A percentile compares a stretch with the other conserved stretches of the same genome.
Conservation (phyloP, 2,888 invertebrate species). For the Eueremaeus valkanovi region DNA sequence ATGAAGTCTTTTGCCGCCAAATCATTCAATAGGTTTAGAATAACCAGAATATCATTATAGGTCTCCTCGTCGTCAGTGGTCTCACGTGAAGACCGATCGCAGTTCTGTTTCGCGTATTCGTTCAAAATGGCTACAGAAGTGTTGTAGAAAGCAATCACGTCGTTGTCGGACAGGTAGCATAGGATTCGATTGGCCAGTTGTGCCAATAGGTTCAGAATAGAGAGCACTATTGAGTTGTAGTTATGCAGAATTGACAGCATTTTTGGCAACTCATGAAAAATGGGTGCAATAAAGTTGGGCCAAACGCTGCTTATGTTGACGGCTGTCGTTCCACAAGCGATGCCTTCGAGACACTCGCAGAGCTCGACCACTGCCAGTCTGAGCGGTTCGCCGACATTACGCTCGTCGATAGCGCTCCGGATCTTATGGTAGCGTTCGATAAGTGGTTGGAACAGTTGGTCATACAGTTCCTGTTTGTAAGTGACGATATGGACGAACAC, state of each 20-base stretch:
- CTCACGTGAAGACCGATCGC: slow-evolving; percentile 49
- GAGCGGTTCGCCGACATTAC: slow-evolving; percentile 16
- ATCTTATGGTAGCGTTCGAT: slow-evolving; percentile 31
- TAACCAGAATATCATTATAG: slow-evolving; percentile 68
- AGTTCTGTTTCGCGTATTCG: slow-evolving; percentile 59
- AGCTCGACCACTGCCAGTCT: slow-evolving; percentile 36
- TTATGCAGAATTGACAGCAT: slow-evolving; percentile 70
- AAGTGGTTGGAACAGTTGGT: slow-evolving; percentile 36
- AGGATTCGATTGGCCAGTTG: slow-evolving; percentile 68
- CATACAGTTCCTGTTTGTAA: slow-evolving; percentile 23
- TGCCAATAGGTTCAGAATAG: slow-evolving; percentile 68
- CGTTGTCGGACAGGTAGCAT: slow-evolving; percentile 57
- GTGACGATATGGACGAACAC: slow-evolving; percentile 56
- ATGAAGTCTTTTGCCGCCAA: slow-evolving; percentile 60
- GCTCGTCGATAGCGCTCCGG: background rate
- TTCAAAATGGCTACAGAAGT: slow-evolving; percentile 62
- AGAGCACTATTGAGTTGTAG: slow-evolving; percentile 71
- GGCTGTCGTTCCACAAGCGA: slow-evolving; percentile 46
- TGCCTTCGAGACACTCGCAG: slow-evolving; percentile 47
- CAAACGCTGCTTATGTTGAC: slow-evolving; percentile 51
- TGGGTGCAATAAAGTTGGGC: slow-evolving; percentile 62
- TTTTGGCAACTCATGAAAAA: slow-evolving; percentile 65
- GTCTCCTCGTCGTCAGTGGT: slow-evolving; percentile 66
- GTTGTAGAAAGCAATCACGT: slow-evolving; percentile 38
- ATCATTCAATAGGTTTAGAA: slow-evolving; percentile 70